Evolutionary conservation across 1,140 invertebrate genomes (phyloP).

Genomic region (Alviniconcha marisindica): DNA sequence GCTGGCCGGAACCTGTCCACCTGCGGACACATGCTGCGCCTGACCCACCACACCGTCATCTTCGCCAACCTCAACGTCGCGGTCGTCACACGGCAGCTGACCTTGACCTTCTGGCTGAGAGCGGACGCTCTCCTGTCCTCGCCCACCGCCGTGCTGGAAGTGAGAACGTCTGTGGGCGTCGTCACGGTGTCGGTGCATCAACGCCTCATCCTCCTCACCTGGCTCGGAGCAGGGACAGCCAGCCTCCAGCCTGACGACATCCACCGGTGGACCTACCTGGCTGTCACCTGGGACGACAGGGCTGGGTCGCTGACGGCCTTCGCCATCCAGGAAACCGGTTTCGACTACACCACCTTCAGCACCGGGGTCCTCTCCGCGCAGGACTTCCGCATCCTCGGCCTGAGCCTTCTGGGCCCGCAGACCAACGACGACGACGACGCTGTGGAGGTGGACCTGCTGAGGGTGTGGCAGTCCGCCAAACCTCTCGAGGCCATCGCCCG

Average conservation of each 20-base stretch:
- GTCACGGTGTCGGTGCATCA: constrained; percentile 2
- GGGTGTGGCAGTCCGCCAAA: constrained; percentile 46
- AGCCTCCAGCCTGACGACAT: constrained; percentile 18
- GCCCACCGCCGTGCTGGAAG: constrained; percentile 14
- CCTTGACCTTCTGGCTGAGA: constrained; percentile 29
- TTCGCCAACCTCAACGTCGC: neutral
- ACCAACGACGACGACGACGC: neutral
- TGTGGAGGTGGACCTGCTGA: constrained; percentile 48
- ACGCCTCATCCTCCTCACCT: constrained; percentile 41
- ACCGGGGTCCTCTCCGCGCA: constrained; percentile 7
- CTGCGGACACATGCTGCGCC: constrained; percentile 36
- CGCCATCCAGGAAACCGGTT: constrained; percentile 39
- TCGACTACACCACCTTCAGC: constrained; percentile 39
- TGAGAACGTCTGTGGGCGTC: constrained; percentile 30
- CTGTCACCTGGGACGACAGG: constrained; percentile 44
- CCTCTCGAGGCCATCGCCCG: constrained; percentile 39
- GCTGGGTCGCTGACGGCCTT: constrained; percentile 42
- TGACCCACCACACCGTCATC: neutral
- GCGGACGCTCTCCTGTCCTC: neutral
- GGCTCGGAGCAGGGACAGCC: constrained; percentile 15
- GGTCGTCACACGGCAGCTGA: constrained; percentile 23
- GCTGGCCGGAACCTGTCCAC: constrained; percentile 32
- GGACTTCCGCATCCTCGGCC: constrained; percentile 30
- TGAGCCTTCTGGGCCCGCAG: constrained; percentile 40
- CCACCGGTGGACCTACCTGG: constrained; percentile 47